Conservation (phyloP, 2,888 invertebrate species). For the Orgyia antiqua region DNA sequence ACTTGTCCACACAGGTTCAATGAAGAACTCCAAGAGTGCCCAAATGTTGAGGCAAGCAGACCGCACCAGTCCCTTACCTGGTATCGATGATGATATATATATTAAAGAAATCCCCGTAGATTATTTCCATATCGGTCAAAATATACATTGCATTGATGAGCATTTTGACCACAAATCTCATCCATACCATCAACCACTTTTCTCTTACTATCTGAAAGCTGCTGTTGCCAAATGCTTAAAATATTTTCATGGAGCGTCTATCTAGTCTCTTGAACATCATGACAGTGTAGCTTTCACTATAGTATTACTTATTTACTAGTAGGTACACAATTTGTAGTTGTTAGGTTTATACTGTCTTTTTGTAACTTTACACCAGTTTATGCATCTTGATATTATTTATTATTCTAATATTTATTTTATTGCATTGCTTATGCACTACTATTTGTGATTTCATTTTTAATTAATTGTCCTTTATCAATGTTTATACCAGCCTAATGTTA, state of each 20-base stretch:
- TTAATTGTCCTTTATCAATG: conserved; percentile 36
- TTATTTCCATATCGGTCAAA: conserved; percentile 43
- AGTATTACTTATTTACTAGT: conserved; percentile 24
- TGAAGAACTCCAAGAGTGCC: conserved; percentile 83
- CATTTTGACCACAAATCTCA: conserved; percentile 45
- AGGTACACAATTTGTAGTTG: conserved; percentile 20
- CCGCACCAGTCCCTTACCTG: conserved; percentile 80
- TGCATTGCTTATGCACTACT: conserved; percentile 67
- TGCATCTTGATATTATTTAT: conserved; percentile 26
- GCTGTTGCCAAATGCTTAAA: conserved; percentile 53
- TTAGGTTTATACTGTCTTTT: too few relatives aligned
- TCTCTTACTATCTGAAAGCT: conserved; percentile 45
- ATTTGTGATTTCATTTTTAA: conserved; percentile 22
- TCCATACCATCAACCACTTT: conserved; percentile 41
- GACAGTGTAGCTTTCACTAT: conserved; percentile 27
- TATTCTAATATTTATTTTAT: conserved; percentile 41
- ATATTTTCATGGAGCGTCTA: conserved; percentile 28
- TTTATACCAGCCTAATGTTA: conserved; percentile 9
- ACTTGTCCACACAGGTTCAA: conserved; percentile 78
- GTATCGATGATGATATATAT: conserved; percentile 65
- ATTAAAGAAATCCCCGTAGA: conserved; percentile 65
- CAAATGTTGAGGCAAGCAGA: conserved; percentile 81
- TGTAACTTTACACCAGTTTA: conserved; percentile 20
- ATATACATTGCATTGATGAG: conserved; percentile 46
- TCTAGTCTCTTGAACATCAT: conserved; percentile 12